Percentiles rank a stretch among this genome's conserved stretches.
Evolutionary conservation across 1,140 invertebrate genomes (phyloP).

Genomic region (Cardiocondyla obscurior): DNA sequence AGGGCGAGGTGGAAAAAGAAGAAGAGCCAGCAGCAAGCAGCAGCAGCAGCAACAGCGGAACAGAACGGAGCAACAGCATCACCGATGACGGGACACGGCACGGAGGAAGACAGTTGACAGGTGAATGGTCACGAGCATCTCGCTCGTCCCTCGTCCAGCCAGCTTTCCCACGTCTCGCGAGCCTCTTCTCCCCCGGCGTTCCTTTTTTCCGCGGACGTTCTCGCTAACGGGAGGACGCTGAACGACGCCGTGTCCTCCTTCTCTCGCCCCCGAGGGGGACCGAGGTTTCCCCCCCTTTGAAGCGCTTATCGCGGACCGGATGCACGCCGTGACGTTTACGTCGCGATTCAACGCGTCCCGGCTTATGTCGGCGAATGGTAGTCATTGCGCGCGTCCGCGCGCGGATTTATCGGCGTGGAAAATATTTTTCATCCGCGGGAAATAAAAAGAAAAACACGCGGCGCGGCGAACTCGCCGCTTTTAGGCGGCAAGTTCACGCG

Average conservation of each 20-base stretch:
- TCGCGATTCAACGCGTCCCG: constrained; percentile 12
- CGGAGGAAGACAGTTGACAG: constrained; percentile 78
- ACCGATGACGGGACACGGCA: constrained; percentile 47
- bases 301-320: background rate
- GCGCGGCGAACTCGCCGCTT: background rate
- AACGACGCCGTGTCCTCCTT: background rate
- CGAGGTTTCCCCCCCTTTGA: too few species aligned
- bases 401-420: constrained; percentile 14
- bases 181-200: constrained; percentile 7
- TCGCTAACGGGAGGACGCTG: constrained; percentile 21
- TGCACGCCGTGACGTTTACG: constrained; percentile 7
- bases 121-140: constrained; percentile 79
- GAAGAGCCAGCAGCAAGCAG: constrained; percentile 64
- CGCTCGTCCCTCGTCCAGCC: constrained; percentile 54
- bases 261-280: too few species aligned
- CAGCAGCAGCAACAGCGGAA: constrained; percentile 53
- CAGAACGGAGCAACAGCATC: constrained; percentile 42
- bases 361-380: background rate
- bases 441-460: background rate
- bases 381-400: constrained; percentile 18
- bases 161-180: constrained; percentile 74
- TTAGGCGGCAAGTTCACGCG: background rate
- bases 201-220: constrained; percentile 22
- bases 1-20: constrained; percentile 64
- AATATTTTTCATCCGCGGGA: constrained; percentile 27